Evolutionary conservation across 2,113 vertebrate species (phyloP).

Genomic region (Mesitornis unicolor): DNA sequence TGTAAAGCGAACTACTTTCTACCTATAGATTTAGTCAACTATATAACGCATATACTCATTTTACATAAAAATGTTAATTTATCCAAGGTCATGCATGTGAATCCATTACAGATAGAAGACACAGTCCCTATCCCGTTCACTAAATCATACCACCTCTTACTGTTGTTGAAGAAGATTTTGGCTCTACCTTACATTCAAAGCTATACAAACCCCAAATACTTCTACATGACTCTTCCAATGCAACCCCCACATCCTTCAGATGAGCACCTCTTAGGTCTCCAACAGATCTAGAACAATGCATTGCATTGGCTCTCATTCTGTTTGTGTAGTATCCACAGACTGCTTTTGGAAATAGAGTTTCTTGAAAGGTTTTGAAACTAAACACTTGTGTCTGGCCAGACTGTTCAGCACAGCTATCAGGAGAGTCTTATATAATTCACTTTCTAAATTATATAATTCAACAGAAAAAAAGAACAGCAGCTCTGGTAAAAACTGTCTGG

Average conservation of each 20-base stretch:
- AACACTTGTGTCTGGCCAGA: background rate
- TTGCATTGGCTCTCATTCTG: background rate
- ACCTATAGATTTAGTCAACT: constrained; percentile 26
- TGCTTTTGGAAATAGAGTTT: too few species aligned
- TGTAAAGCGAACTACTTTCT: background rate
- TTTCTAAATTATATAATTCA: background rate
- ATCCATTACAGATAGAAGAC: background rate
- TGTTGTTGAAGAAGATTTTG: background rate
- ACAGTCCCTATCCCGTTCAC: background rate
- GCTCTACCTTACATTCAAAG: background rate
- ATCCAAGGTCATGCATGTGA: background rate
- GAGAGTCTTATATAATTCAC: background rate
- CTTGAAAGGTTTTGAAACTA: background rate
- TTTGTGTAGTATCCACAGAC: background rate
- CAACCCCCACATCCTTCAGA: background rate
- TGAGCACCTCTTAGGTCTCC: background rate
- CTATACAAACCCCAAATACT: fast-evolving
- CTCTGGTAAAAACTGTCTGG: background rate
- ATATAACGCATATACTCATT: background rate
- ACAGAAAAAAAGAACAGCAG: background rate
- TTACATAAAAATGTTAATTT: background rate
- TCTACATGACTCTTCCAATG: background rate
- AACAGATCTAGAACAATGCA: background rate
- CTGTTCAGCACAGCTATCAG: background rate
- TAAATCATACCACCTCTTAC: background rate